phyloP scores from a whole-genome alignment of 2,888 invertebrate genomes.

The Synergus laeviventris region DNA sequence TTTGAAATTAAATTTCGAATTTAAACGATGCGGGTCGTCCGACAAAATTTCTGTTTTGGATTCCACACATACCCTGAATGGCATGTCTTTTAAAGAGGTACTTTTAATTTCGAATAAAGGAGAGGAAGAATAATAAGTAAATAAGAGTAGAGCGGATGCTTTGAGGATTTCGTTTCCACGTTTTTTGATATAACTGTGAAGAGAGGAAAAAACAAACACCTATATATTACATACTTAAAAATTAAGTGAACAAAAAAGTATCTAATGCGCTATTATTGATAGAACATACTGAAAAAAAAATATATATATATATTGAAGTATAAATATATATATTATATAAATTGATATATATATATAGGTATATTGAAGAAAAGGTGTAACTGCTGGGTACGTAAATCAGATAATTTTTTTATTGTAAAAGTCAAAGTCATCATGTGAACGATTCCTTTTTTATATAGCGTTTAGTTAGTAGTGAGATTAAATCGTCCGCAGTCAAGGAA shows the following conservation, averaged over 20 bases:
- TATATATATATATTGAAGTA: conserved; percentile 64
- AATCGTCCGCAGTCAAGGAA: conserved; percentile 12
- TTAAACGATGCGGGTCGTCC: conserved; percentile 59
- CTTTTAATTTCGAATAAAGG: conserved; percentile 60
- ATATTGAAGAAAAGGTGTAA: conserved; percentile 70
- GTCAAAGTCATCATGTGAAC: neutral
- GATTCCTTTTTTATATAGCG: conserved; percentile 26
- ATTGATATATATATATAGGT: conserved; percentile 65
- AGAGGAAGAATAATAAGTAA: conserved; percentile 57
- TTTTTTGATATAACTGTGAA: conserved; percentile 73
- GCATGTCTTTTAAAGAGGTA: conserved; percentile 76
- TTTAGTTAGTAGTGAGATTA: conserved; percentile 29
- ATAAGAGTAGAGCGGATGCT: conserved; percentile 52
- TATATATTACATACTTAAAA: conserved; percentile 74
- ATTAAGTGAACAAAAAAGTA: conserved; percentile 73
- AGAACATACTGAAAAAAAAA: conserved; percentile 69
- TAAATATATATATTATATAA: conserved; percentile 62
- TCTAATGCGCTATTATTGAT: conserved; percentile 72
- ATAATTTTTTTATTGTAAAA: conserved; percentile 4
- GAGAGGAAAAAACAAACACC: conserved; percentile 68
- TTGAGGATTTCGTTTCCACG: conserved; percentile 71
- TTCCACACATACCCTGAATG: conserved; percentile 83
- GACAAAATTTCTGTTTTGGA: conserved; percentile 74
- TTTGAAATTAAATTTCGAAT: conserved; percentile 46
- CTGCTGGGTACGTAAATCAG: conserved; percentile 66